phyloP scores from a whole-genome alignment of 2,113 vertebrate genomes.

The Rhinogobius similis region DNA sequence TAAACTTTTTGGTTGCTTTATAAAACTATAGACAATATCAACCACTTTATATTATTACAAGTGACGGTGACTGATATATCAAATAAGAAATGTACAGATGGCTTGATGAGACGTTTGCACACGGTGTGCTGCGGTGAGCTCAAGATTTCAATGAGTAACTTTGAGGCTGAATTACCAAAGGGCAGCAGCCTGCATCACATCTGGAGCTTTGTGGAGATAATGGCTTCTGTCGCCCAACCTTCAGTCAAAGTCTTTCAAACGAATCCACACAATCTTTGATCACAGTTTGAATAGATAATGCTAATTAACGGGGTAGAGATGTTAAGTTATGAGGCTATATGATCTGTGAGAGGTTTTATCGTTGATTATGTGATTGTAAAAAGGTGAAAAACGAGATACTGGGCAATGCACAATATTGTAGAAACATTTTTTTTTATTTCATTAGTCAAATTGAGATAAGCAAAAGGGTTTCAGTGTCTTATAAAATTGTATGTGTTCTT shows the following conservation, averaged over 20 bases:
- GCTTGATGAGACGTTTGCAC: no score
- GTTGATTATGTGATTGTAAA: background rate
- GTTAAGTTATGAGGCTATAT: constrained; percentile 1
- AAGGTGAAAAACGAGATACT: no score
- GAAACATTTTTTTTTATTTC: no score
- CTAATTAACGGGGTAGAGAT: background rate
- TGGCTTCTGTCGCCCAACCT: constrained; percentile 19
- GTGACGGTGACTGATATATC: constrained; percentile 27
- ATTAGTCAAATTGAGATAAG: no score
- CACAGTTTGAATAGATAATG: constrained; percentile 11
- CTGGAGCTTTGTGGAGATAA: constrained; percentile 44
- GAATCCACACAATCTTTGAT: constrained; percentile 18
- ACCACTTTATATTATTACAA: no score
- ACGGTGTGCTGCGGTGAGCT: background rate
- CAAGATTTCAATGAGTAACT: constrained; percentile 39
- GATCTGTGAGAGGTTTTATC: no score
- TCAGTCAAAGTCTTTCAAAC: constrained; percentile 7
- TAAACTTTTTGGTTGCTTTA: no score
- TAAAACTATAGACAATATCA: no score
- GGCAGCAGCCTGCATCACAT: constrained; percentile 43
- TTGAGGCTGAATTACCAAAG: constrained; percentile 27
- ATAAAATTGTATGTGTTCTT: no score
- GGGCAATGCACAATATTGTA: no score
- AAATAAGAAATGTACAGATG: no score
- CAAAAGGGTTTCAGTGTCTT: no score